Evolutionary conservation across 92 coral and sea anemone genomes (phyloP), one percentile per base, ranked within the genome.

Genomic region (Isaurus tuberculatus): DNA sequence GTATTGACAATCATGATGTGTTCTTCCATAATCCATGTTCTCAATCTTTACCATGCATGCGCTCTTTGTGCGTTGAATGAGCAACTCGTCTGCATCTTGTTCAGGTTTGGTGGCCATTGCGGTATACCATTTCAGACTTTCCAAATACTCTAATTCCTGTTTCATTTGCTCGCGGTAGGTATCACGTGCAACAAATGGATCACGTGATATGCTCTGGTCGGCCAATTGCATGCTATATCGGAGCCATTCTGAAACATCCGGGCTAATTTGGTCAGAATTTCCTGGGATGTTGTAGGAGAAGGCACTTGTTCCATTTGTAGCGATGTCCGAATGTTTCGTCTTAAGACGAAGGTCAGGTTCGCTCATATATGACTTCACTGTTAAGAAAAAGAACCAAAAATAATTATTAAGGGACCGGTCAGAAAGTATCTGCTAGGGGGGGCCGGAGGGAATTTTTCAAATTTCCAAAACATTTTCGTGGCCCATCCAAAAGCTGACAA

Each of bases 321-420:
- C 32, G 1, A 82, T 14, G 17, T 79, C 90, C 2, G 74, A 29
- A 16, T 73, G 70, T 75, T 89, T 90, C 40, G 51, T 28, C 85
- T 91, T 94, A 27, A 89, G 84, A n/a, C 86, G 86, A 15, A 94
- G 79, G 86, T 87, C 91, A 36, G 92, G 83, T 4, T 94, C 98
- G 80, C 93, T 94, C 43, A 84, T 89, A 84, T 91, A 91, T 73
- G 88, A 63, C 69, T 84, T 90, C 40, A 92, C 98, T 94, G 86
- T n/a, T 57, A 20, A 64, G 25, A 64, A 49, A 30, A 57, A 23
- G 22, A 32, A 75, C 48, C 19, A 46, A 22, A 55, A 55, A n/a
- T 11, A 14, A 16, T 16, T 14, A 16, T 11, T n/a, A n/a, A n/a
- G n/a, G n/a, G n/a, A n/a, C n/a, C n/a, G n/a, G n/a, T n/a, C n/a